Evolutionary conservation across 2,113 vertebrate genomes (phyloP).

Genomic region (Cryptomyrus ogoouensis): DNA sequence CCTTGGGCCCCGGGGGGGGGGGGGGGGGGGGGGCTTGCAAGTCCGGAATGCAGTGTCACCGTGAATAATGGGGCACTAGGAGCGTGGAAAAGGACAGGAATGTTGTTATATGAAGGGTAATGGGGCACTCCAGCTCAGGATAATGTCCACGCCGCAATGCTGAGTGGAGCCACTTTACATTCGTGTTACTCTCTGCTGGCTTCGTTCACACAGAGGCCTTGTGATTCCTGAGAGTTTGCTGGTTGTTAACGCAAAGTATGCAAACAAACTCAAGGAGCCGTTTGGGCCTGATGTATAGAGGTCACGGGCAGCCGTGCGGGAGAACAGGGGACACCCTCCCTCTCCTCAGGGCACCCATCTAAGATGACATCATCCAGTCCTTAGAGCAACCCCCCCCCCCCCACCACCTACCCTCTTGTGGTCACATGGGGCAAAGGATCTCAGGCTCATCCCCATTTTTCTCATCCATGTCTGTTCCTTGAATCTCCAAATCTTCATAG

Average conservation of each 20-base stretch:
- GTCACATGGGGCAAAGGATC: background rate
- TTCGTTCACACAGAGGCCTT: background rate
- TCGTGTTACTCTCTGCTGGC: background rate
- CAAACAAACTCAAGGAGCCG: background rate
- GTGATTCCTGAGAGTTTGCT: background rate
- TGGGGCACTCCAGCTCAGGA: constrained; percentile 25
- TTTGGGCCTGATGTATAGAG: background rate
- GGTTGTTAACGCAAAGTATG: background rate
- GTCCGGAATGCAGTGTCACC: background rate
- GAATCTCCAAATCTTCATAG: background rate
- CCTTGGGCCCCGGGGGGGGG: too few species aligned
- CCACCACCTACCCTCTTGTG: background rate
- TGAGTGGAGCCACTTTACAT: constrained; percentile 17
- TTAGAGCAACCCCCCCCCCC: background rate
- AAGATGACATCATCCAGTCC: constrained; percentile 33
- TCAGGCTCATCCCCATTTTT: background rate
- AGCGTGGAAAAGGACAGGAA: constrained; percentile 24
- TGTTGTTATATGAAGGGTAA: constrained; percentile 14
- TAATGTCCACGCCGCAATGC: constrained; percentile 32
- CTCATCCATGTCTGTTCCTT: background rate
- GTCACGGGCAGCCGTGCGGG: constrained; percentile 47
- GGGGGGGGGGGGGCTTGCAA: background rate
- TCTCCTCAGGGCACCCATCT: constrained; percentile 34
- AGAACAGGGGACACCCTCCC: constrained; percentile 34
- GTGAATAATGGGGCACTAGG: constrained; percentile 1